These are phyloP conservation scores for Cercopithecus neglectus DNA, from an alignment of 2,797 vertebrate species.

Conservation along the genomic window DNA sequence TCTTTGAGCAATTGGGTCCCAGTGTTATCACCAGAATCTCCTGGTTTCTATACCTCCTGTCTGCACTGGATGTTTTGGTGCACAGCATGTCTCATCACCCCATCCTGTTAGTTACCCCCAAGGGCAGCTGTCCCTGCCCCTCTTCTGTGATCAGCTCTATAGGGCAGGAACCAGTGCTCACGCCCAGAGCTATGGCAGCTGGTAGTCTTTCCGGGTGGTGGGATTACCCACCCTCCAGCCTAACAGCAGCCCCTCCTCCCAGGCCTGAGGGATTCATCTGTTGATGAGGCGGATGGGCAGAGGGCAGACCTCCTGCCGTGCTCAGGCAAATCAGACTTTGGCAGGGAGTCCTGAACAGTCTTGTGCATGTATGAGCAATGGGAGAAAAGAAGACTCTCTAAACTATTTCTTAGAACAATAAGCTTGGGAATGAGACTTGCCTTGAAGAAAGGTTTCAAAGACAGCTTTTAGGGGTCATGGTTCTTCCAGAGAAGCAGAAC, in stretches of 20 bases:
- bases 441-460: background rate
- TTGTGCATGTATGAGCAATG: background rate
- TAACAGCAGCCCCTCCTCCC: background rate
- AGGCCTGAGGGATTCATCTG: background rate
- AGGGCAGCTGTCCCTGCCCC: too few relatives aligned
- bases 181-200: background rate
- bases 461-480: background rate
- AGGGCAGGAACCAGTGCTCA: background rate
- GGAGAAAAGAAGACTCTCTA: background rate
- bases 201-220: background rate
- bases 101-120: background rate
- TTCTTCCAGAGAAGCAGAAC: background rate
- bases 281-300: too few relatives aligned
- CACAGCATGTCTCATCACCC: background rate
- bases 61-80: background rate
- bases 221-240: background rate
- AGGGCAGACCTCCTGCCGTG: background rate
- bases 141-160: background rate
- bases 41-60: background rate
- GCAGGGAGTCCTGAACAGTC: background rate
- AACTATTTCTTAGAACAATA: background rate
- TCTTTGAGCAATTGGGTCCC: background rate
- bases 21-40: background rate
- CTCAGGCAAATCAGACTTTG: background rate
- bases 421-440: background rate